Conservation (phyloP, 2,888 invertebrate genomes). For the Tuberolachnus salignus region DNA sequence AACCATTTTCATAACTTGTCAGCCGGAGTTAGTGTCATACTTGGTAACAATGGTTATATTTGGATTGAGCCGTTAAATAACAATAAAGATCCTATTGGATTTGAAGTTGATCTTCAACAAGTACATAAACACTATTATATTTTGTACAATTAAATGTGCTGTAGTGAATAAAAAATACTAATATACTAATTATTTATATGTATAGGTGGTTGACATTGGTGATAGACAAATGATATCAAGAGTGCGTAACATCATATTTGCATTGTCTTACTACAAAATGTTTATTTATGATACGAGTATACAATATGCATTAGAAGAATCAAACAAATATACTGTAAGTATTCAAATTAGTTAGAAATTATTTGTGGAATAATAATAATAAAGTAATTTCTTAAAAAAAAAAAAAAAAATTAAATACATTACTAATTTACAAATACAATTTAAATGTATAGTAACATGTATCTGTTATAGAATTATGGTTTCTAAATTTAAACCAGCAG, state of each 20-base stretch:
- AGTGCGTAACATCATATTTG: slow-evolving; percentile 85
- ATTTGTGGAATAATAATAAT: not conserved
- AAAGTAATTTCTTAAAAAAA: too few species aligned
- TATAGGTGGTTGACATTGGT: slow-evolving; percentile 48
- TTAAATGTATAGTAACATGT: too few species aligned
- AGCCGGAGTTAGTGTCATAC: slow-evolving; percentile 88
- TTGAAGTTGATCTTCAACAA: slow-evolving; percentile 76
- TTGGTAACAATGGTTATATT: slow-evolving; percentile 95
- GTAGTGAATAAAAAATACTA: not conserved
- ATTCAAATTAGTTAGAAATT: slow-evolving; percentile 61
- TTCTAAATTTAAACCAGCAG: not conserved
- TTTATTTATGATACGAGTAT: slow-evolving; percentile 92
- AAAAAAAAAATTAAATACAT: too few species aligned
- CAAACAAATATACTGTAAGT: slow-evolving; percentile 77
- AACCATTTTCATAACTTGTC: slow-evolving; percentile 94
- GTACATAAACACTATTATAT: slow-evolving; percentile 60
- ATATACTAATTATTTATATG: not conserved
- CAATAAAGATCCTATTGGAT: slow-evolving; percentile 74
- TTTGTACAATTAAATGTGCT: not conserved
- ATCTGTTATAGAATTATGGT: not conserved
- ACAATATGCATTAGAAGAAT: slow-evolving; percentile 87
- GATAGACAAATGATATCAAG: slow-evolving; percentile 82
- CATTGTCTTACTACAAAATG: slow-evolving; percentile 84
- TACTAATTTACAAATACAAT: too few species aligned
- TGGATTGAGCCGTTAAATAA: slow-evolving; percentile 81